phyloP scores from a whole-genome alignment of 2,113 vertebrate genomes.

The Murina feae region DNA sequence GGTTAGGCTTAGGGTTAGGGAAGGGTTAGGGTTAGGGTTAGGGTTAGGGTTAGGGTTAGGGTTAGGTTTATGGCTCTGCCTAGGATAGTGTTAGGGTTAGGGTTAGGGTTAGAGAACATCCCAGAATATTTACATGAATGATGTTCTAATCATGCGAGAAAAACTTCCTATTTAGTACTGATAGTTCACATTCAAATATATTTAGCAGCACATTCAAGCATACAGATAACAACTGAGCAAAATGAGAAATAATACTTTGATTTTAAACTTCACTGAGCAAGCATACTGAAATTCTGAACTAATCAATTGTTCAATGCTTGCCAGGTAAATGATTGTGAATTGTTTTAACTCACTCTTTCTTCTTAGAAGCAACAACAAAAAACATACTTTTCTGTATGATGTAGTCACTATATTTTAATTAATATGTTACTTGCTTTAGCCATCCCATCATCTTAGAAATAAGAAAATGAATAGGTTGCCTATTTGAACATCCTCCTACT shows the following conservation, averaged over 20 bases:
- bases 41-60: too few species aligned
- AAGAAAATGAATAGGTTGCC: slow-evolving; percentile 74
- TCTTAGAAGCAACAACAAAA: background rate
- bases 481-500: slow-evolving; percentile 70
- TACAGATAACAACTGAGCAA: slow-evolving; percentile 71
- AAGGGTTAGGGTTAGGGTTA: too few species aligned
- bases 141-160: slow-evolving; percentile 3
- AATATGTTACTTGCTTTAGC: slow-evolving; percentile 63
- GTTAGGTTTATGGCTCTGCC: too few species aligned
- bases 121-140: slow-evolving; percentile 63
- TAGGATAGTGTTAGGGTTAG: too few species aligned
- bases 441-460: slow-evolving; percentile 79
- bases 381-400: background rate
- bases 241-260: slow-evolving; percentile 75
- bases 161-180: slow-evolving; percentile 61
- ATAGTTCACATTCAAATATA: slow-evolving; percentile 61
- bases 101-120: background rate
- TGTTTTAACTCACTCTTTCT: slow-evolving; percentile 31
- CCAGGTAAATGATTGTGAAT: slow-evolving; percentile 41
- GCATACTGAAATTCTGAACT: slow-evolving; percentile 54
- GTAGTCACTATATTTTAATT: background rate
- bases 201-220: slow-evolving; percentile 68
- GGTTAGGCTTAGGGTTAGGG: too few species aligned
- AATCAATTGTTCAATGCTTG: slow-evolving; percentile 63
- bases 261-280: slow-evolving; percentile 70